phyloP scores from a whole-genome alignment of 2,888 invertebrate species.

The Thymelicus lineola region DNA sequence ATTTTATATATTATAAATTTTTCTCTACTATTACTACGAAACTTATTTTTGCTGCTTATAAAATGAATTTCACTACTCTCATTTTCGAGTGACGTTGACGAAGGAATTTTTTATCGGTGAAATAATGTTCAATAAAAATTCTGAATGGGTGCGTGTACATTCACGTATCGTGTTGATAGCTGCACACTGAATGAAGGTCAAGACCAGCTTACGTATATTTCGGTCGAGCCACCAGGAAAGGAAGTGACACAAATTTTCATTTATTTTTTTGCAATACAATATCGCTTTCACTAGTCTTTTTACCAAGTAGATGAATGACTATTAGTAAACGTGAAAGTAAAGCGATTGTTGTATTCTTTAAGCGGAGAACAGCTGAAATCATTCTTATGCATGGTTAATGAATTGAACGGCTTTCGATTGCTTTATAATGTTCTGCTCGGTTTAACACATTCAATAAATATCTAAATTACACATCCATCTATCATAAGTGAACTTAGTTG shows the following conservation, averaged over 20 bases:
- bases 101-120: neutral
- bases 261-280: constrained; percentile 77
- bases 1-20: no score
- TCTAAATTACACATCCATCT: constrained; percentile 55
- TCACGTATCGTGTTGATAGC: constrained; percentile 23
- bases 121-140: constrained; percentile 14
- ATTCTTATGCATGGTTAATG: constrained; percentile 65
- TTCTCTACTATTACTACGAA: no score
- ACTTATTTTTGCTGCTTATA: no score
- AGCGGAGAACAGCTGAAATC: constrained; percentile 54
- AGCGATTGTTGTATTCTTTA: constrained; percentile 66
- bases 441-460: constrained; percentile 54
- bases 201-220: constrained; percentile 60
- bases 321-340: constrained; percentile 80
- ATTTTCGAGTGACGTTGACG: no score
- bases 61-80: no score
- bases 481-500: constrained; percentile 39
- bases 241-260: constrained; percentile 82
- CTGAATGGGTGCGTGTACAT: constrained; percentile 4
- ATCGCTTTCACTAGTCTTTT: constrained; percentile 82
- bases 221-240: constrained; percentile 72
- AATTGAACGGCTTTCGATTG: constrained; percentile 60
- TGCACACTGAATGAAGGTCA: constrained; percentile 62
- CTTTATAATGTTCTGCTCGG: constrained; percentile 57
- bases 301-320: constrained; percentile 72